Conservation (phyloP, 2,888 invertebrate genomes). For the Junonia oenone region DNA sequence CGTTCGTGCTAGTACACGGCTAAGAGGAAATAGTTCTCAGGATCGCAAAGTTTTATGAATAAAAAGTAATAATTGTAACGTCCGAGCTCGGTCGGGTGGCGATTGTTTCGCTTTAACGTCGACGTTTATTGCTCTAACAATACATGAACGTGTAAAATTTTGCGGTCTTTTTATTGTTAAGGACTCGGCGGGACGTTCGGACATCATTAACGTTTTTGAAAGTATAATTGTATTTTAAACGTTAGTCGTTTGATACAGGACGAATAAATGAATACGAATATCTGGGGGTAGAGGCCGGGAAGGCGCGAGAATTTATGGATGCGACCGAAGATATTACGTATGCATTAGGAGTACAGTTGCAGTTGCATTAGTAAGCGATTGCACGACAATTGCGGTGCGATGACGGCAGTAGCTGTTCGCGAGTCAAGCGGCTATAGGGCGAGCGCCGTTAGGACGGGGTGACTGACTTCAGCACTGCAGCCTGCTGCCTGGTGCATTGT, state of each 20-base stretch:
- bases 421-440: constrained; percentile 62
- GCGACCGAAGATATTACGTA: constrained; percentile 47
- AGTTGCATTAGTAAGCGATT: constrained; percentile 63
- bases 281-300: constrained; percentile 25
- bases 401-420: constrained; percentile 52
- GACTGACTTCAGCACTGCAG: constrained; percentile 74
- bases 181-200: constrained; percentile 52
- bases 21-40: constrained; percentile 4
- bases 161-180: constrained; percentile 43
- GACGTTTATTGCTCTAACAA: constrained; percentile 35
- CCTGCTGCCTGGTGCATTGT: constrained; percentile 78
- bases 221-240: neutral
- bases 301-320: constrained; percentile 33
- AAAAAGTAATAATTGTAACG: constrained; percentile 2
- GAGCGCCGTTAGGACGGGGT: constrained; percentile 76
- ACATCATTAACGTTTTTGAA: constrained; percentile 42
- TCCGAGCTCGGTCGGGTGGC: constrained; percentile 1
- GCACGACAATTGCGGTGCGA: constrained; percentile 62
- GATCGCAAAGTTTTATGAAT: neutral
- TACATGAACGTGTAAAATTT: constrained; percentile 33
- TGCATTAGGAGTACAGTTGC: constrained; percentile 52
- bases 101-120: constrained; percentile 21
- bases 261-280: constrained; percentile 17
- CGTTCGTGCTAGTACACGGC: neutral
- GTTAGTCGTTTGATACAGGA: constrained; percentile 17